Evolutionary conservation across 2,113 vertebrate species (phyloP).

Genomic region (Tetraodon nigroviridis): DNA sequence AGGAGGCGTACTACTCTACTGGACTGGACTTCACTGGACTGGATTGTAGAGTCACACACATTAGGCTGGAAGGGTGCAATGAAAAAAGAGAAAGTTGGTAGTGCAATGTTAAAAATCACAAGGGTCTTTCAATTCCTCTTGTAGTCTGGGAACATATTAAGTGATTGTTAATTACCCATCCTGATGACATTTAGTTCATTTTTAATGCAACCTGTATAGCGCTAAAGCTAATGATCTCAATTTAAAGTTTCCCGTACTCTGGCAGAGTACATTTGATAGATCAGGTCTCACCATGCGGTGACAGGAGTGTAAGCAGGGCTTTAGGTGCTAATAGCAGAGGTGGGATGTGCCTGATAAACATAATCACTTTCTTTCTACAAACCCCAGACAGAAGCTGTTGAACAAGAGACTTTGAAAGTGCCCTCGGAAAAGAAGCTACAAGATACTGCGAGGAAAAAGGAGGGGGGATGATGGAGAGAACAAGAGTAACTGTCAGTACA

Average conservation of each 20-base stretch:
- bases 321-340: too few species aligned
- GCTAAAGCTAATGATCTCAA: constrained; percentile 3
- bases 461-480: constrained; percentile 63
- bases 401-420: constrained; percentile 51
- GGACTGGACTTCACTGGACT: constrained; percentile 63
- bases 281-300: neutral
- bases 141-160: constrained; percentile 28
- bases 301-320: too few species aligned
- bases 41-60: constrained; percentile 65
- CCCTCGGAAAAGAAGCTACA: constrained; percentile 29
- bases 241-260: constrained; percentile 3
- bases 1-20: constrained; percentile 70
- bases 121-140: constrained; percentile 59
- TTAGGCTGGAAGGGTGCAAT: constrained; percentile 67
- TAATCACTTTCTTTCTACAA: neutral
- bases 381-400: constrained; percentile 1
- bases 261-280: neutral
- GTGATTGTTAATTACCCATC: constrained; percentile 33
- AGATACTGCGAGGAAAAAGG: constrained; percentile 51
- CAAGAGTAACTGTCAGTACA: constrained; percentile 82
- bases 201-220: constrained; percentile 5
- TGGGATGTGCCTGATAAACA: too few species aligned
- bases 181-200: constrained; percentile 27
- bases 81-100: constrained; percentile 48
- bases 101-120: constrained; percentile 65